A percentile compares a stretch with the other conserved stretches of the same genome.
Conservation (phyloP, 2,888 invertebrate genomes). For the Elegia similella region DNA sequence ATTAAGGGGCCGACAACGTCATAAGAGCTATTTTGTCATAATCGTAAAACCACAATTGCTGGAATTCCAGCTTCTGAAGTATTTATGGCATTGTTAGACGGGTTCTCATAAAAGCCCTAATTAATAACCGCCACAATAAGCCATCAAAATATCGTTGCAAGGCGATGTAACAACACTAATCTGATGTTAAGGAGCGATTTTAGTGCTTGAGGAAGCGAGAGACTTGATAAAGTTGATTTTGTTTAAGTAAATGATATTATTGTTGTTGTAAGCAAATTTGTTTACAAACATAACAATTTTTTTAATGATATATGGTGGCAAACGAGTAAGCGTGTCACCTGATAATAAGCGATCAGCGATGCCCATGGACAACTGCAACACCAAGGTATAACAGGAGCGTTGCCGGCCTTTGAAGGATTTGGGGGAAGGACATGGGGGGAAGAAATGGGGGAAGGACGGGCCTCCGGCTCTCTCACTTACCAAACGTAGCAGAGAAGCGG, state of each 20-base stretch:
- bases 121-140: conserved; percentile 40
- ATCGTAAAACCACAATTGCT: conserved; percentile 16
- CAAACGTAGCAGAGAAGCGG: too few relatives aligned
- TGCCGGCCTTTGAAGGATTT: too few relatives aligned
- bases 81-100: conserved; percentile 30
- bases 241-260: not conserved
- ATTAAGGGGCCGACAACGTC: conserved; percentile 9
- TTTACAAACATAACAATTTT: too few relatives aligned
- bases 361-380: too few relatives aligned
- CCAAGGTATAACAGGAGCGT: too few relatives aligned
- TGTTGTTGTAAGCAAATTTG: too few relatives aligned
- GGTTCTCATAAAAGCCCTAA: conserved; percentile 31
- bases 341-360: too few relatives aligned
- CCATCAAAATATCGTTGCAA: conserved; percentile 45
- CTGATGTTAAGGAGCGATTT: conserved; percentile 25
- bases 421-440: too few relatives aligned
- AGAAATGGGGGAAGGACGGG: too few relatives aligned
- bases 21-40: conserved; percentile 15
- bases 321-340: too few relatives aligned
- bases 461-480: too few relatives aligned
- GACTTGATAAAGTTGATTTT: not conserved
- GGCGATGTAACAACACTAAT: conserved; percentile 34
- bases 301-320: too few relatives aligned
- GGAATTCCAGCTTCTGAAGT: conserved; percentile 29
- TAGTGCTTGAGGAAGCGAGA: conserved; percentile 22